A percentile compares a stretch with the other conserved stretches of the same genome.
phyloP scores from a whole-genome alignment of 2,113 vertebrate species.

The Theristicus caerulescens region DNA sequence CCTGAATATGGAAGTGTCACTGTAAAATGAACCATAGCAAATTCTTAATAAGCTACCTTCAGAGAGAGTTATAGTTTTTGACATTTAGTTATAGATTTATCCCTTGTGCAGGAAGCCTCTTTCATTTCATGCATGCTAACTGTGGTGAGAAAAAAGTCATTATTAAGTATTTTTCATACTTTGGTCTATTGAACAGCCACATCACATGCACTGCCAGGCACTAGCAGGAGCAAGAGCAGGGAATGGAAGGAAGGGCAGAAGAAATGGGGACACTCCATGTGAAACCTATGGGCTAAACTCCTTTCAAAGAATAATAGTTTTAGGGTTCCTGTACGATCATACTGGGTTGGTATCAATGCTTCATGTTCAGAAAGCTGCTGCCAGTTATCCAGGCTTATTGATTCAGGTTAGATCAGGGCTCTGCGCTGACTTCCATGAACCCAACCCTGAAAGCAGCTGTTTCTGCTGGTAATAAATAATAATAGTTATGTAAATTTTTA shows the following conservation, averaged over 20 bases:
- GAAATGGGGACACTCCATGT: neutral
- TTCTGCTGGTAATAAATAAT: neutral
- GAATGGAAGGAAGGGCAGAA: neutral
- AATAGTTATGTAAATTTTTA: accelerated
- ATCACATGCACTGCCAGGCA: neutral
- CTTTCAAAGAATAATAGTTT: neutral
- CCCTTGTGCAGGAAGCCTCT: constrained; percentile 39
- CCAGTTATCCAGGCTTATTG: neutral
- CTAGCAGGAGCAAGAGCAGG: neutral
- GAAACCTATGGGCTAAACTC: neutral
- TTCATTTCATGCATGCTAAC: constrained; percentile 61
- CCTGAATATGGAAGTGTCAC: constrained; percentile 70
- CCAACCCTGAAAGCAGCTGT: neutral
- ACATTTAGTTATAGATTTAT: constrained; percentile 69
- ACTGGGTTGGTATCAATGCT: neutral
- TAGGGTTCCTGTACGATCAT: neutral
- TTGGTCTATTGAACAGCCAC: constrained; percentile 19
- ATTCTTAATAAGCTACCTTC: constrained; percentile 74
- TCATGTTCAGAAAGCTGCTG: neutral
- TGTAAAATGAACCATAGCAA: constrained; percentile 72
- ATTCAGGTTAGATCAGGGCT: neutral
- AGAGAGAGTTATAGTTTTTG: constrained; percentile 68
- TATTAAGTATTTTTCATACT: constrained; percentile 51
- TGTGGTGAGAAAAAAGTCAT: constrained; percentile 35
- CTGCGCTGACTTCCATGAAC: neutral